These are phyloP conservation scores for Bombycilla garrulus DNA, from an alignment of 2,113 vertebrate species.

Conservation along the genomic window DNA sequence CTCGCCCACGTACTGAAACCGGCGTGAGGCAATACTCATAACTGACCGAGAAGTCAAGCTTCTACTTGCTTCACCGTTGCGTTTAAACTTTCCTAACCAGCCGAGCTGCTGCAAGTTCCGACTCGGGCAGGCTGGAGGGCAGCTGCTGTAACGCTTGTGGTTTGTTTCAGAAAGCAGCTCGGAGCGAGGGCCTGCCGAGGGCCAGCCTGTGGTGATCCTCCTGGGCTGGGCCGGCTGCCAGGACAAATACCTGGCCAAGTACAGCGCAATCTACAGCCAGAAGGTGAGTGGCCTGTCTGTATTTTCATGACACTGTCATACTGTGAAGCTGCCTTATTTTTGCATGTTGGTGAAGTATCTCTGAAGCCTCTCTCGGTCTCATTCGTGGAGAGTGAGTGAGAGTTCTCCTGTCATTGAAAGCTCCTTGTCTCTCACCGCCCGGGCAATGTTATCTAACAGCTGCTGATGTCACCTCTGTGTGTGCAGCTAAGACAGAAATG, in stretches of 20 bases:
- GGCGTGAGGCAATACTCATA: not conserved
- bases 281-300: conserved; percentile 72
- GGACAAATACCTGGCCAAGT: conserved; percentile 91
- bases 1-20: fast-evolving
- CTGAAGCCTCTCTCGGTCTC: not conserved
- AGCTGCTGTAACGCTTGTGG: not conserved
- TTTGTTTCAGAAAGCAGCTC: conserved; percentile 60
- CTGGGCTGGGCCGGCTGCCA: conserved; percentile 94
- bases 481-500: not conserved
- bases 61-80: fast-evolving
- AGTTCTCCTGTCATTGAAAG: not conserved
- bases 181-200: conserved; percentile 16
- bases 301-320: not conserved
- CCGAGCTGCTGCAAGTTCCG: fast-evolving
- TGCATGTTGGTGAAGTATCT: fast-evolving
- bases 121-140: not conserved
- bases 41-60: not conserved
- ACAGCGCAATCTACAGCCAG: conserved; percentile 90
- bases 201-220: conserved; percentile 89
- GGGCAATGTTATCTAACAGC: not conserved
- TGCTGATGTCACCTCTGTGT: not conserved
- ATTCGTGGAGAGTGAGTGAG: not conserved
- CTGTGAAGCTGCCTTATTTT: not conserved
- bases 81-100: not conserved
- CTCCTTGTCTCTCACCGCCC: not conserved